Conservation (phyloP, 1,140 invertebrate species). For the Bathynomus jamesi region DNA sequence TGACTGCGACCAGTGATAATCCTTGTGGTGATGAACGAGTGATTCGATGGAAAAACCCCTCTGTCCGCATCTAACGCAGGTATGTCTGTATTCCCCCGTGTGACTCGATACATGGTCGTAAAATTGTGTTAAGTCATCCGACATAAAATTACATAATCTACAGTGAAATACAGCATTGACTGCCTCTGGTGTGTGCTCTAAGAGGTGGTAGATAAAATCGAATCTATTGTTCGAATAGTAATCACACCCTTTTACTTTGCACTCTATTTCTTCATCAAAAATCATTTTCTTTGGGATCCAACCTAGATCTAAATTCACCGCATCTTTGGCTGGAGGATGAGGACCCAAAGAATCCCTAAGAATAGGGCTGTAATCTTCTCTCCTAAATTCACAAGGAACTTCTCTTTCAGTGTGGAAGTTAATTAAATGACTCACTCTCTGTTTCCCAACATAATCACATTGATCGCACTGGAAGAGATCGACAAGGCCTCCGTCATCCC, state of each 20-base stretch:
- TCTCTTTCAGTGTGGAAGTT: conserved; percentile 54
- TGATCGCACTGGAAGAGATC: conserved; percentile 46
- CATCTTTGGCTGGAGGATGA: background rate
- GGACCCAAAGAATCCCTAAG: conserved; percentile 31
- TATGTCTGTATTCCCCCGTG: conserved; percentile 61
- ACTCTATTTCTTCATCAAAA: conserved; percentile 31
- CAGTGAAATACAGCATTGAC: conserved; percentile 26
- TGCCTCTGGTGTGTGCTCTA: conserved; percentile 30
- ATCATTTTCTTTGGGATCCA: conserved; percentile 37
- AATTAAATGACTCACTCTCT: conserved; percentile 59
- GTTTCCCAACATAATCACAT: conserved; percentile 52
- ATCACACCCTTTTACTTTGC: conserved; percentile 34
- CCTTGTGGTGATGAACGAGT: conserved; percentile 45
- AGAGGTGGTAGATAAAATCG: conserved; percentile 37
- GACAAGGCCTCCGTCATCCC: conserved; percentile 35
- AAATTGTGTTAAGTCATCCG: conserved; percentile 47
- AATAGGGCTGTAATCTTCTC: conserved; percentile 28
- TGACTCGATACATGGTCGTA: conserved; percentile 62
- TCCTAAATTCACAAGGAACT: conserved; percentile 44
- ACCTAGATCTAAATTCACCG: conserved; percentile 18
- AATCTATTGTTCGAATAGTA: conserved; percentile 32
- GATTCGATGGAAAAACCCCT: conserved; percentile 44
- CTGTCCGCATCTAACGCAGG: conserved; percentile 52
- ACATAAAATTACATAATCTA: conserved; percentile 40
- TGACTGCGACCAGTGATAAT: conserved; percentile 24